Evolutionary conservation across 2,113 vertebrate species (phyloP), one percentile per base, ranked within the genome.

Genomic region (Fregetta grallaria): DNA sequence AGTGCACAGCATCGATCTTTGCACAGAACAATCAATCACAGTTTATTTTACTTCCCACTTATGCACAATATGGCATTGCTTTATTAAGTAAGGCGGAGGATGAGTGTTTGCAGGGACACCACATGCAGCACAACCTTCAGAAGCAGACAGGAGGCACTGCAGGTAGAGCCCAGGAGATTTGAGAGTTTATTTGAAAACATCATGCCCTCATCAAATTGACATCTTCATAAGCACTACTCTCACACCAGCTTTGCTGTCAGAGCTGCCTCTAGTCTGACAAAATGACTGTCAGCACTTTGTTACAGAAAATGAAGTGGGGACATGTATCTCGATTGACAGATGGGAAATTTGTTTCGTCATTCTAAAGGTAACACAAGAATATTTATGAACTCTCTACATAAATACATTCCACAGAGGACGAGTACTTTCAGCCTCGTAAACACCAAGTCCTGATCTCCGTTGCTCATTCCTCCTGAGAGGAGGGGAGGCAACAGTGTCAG

Each of bases 61-160:
- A 15, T 6, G 44, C 63, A 56, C 59, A 80, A 40, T 23, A 38
- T 11, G 30, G 58, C 71, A 72, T 44, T 36, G 45, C 17, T 91
- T 47, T 62, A 55, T 17, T 13, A 19, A 55, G 65, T 59, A 36
- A 77, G 50, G 55, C 4, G 0, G 20, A 77, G 38, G 32, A 59
- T 0, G 0, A 45, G 73, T 11, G 1, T 11, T 62, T 34, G 50
- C 55, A 65, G 50, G 44, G 47, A 21, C 47, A 30, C 4, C 3
- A 10, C 58, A 22, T 21, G 47, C 44, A 91, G 30, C 44, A 49
- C 40, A 78, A 13, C 40, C 44, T 66, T 40, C 52, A 23, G 32
- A 63, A 90, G 70, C 34, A 53, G 36, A 29, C 5, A 19, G 29
- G 34, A 80, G 70, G 45, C n/a, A 66, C 45, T 58, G 70, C 40